These are phyloP conservation scores for Eueides isabella DNA, from an alignment of 1,140 invertebrate species.

Conservation along the genomic window DNA sequence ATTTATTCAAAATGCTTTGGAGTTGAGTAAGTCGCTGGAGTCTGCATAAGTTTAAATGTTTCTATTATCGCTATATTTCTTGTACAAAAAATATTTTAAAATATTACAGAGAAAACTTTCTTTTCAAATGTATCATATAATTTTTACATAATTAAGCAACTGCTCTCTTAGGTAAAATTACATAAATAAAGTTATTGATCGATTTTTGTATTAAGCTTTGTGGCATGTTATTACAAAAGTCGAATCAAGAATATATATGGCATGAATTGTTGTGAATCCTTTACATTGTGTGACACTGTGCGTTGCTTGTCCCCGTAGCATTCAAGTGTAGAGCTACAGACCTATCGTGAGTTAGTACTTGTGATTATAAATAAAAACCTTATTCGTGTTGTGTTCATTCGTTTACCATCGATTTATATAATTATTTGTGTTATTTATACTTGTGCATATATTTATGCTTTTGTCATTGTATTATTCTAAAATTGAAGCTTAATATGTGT, in stretches of 20 bases:
- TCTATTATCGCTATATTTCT: background rate
- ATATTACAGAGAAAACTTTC: background rate
- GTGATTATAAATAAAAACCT: slow-evolving; percentile 23
- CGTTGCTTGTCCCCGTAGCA: slow-evolving; percentile 69
- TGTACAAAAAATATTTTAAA: slow-evolving; percentile 5
- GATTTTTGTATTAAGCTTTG: background rate
- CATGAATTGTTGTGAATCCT: slow-evolving; percentile 21
- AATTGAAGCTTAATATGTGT: slow-evolving; percentile 43
- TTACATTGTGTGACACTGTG: slow-evolving; percentile 52
- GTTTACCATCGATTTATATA: slow-evolving; percentile 28
- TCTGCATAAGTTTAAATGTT: background rate
- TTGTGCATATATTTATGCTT: slow-evolving; percentile 25
- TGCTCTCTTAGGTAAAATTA: background rate
- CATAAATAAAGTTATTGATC: background rate
- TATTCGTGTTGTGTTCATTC: slow-evolving; percentile 21
- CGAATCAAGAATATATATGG: slow-evolving; percentile 3
- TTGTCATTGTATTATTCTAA: slow-evolving; percentile 31
- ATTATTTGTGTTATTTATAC: slow-evolving; percentile 16
- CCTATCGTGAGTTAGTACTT: slow-evolving; percentile 51
- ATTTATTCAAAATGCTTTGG: slow-evolving; percentile 11
- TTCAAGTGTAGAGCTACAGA: slow-evolving; percentile 74
- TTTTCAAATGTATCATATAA: background rate
- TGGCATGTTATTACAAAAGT: slow-evolving; percentile 16
- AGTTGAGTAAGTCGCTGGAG: background rate
- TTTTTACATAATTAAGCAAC: background rate